Base-by-base conservation (phyloP, 1,140 invertebrate genomes). In the Agraylea sexmaculata region DNA sequence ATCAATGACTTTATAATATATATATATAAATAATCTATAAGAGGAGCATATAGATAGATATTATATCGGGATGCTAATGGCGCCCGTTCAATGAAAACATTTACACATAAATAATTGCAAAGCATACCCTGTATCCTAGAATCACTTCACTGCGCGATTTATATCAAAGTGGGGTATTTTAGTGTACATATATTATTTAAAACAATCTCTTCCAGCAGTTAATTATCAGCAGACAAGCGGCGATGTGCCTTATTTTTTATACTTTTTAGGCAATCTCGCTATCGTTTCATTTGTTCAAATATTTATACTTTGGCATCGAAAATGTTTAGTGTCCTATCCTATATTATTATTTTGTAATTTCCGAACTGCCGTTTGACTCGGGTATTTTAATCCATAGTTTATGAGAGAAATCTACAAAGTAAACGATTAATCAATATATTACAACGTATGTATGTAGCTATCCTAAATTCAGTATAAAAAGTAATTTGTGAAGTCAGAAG, bases 41-140 rank as follows among this genome's bases (percentile, higher is more conserved):
- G 38, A 43, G 43, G 40, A 46, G 43, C 41, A 40, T 44, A 47
- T 46, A 49, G 37, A 44, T 40, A 47, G 23, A 8, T 8, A 25
- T 8, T 25, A 12, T 31, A 38, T 27, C 32, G 42, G 45, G 33
- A 44, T 40, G 44, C 47, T 37, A 38, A 43, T 12, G 47, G 45
- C 46, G 56, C 63, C 60, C 58, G 57, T 60, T 64, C 59, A 57
- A 57, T 69, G 68, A 72, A 66, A 71, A 71, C 61, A 71, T 70
- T 73, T 65, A 68, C 70, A 71, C 71, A 70, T 70, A 72, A 71
- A 73, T 71, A 73, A 73, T 73, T 73, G 71, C 71, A 74, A 75
- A 74, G 73, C 73, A 74, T 75, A 75, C 73, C 73, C 73, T 75
- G 73, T 75, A 74, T 74, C 71, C 71, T 74, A 74, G 68, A 72